Evolutionary conservation across 2,888 invertebrate species (phyloP).

Genomic region (Brachypalpus laphriformis): DNA sequence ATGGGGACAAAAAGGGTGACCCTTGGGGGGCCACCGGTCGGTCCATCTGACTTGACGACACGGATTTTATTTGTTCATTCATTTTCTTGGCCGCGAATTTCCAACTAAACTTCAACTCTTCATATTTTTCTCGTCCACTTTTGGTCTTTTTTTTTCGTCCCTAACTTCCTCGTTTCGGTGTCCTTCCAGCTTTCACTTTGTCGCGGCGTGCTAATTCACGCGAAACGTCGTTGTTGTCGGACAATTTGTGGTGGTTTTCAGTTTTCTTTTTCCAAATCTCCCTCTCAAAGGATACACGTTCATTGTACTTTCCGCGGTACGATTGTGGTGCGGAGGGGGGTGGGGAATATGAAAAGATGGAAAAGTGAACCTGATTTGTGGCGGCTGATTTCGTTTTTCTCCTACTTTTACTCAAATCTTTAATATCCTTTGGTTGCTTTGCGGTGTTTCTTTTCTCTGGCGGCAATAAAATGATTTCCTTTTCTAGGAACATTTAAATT

Average conservation of each 20-base stretch:
- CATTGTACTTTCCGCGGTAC: not conserved
- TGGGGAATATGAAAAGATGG: not conserved
- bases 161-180: not conserved
- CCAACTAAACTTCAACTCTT: not conserved
- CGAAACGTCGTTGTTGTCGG: slow-evolving; percentile 66
- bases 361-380: slow-evolving; percentile 65
- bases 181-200: slow-evolving; percentile 57
- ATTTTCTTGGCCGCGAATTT: not conserved
- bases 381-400: slow-evolving; percentile 57
- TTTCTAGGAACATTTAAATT: not conserved
- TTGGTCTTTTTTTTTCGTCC: slow-evolving; percentile 5
- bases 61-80: slow-evolving; percentile 35
- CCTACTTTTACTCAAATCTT: slow-evolving; percentile 10
- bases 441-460: slow-evolving; percentile 19
- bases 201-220: slow-evolving; percentile 59
- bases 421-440: slow-evolving; percentile 23
- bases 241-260: slow-evolving; percentile 55
- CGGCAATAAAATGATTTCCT: slow-evolving; percentile 43
- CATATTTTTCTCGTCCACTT: slow-evolving; percentile 47
- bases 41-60: slow-evolving; percentile 41
- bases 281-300: slow-evolving; percentile 8
- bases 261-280: slow-evolving; percentile 12
- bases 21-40: slow-evolving; percentile 1
- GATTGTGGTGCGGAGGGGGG: no score
- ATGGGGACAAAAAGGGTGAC: slow-evolving; percentile 37